Conservation (phyloP, 2,113 vertebrate species). For the Serilophus lunatus region DNA sequence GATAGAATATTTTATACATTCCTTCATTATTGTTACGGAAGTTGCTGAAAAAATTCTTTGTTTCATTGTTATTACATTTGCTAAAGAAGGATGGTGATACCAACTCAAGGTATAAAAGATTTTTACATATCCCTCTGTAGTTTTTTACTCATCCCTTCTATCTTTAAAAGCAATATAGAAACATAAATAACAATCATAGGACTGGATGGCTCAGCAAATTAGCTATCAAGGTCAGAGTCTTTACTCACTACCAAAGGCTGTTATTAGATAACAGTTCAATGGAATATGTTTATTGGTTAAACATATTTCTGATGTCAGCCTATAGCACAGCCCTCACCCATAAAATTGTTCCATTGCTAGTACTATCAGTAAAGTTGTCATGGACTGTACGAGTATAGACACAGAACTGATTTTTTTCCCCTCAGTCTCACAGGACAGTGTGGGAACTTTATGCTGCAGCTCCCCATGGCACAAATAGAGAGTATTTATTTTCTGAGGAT, state of each 20-base stretch:
- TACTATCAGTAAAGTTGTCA: neutral
- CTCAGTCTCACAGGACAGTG: neutral
- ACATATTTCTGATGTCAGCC: neutral
- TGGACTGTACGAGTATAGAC: neutral
- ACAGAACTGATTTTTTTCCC: neutral
- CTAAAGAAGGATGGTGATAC: neutral
- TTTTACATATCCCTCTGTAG: neutral
- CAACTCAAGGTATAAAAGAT: neutral
- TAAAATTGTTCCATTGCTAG: neutral
- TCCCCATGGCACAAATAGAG: neutral
- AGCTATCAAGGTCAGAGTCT: neutral
- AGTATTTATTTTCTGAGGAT: neutral
- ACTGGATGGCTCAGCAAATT: neutral
- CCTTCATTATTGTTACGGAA: neutral
- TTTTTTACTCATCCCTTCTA: neutral
- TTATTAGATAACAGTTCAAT: neutral
- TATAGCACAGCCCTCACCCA: neutral
- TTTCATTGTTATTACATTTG: neutral
- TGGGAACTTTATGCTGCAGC: neutral
- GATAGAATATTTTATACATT: neutral
- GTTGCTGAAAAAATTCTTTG: neutral
- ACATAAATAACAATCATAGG: neutral
- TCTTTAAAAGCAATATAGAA: neutral
- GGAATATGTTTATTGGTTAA: neutral
- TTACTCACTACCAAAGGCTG: neutral